Evolutionary conservation across 2,888 invertebrate genomes (phyloP).

Genomic region (Lordiphosa fenestrarum): DNA sequence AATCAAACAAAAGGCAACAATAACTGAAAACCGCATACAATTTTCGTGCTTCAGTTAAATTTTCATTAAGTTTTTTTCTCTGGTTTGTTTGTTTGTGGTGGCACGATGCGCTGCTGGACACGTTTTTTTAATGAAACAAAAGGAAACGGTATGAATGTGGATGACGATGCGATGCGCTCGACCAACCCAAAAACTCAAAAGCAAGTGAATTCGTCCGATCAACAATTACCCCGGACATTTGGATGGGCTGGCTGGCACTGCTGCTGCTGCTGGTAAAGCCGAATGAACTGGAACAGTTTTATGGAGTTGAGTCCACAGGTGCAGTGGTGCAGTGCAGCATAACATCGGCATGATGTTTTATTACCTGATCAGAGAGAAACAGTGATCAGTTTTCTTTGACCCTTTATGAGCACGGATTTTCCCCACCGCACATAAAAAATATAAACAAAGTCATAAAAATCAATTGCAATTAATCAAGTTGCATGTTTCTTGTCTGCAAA

Average conservation of each 20-base stretch:
- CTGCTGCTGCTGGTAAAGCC: slow-evolving; percentile 12
- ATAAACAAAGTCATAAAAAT: slow-evolving; percentile 56
- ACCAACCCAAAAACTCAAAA: slow-evolving; percentile 42
- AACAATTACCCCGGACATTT: slow-evolving; percentile 56
- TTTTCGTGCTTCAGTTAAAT: slow-evolving; percentile 71
- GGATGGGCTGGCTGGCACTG: slow-evolving; percentile 15
- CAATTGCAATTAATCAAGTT: slow-evolving; percentile 59
- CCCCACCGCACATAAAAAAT: background rate
- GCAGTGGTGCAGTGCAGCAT: slow-evolving; percentile 39
- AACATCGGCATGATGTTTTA: slow-evolving; percentile 15
- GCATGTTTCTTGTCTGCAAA: slow-evolving; percentile 7
- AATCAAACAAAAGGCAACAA: slow-evolving; percentile 53
- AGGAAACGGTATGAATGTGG: slow-evolving; percentile 34
- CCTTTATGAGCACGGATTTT: background rate
- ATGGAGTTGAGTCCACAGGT: slow-evolving; percentile 23
- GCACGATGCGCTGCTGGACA: slow-evolving; percentile 51
- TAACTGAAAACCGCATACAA: slow-evolving; percentile 55
- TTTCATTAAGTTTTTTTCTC: slow-evolving; percentile 58
- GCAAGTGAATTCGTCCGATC: slow-evolving; percentile 50
- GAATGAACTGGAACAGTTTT: slow-evolving; percentile 41
- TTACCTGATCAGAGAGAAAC: slow-evolving; percentile 30
- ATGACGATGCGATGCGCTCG: slow-evolving; percentile 46
- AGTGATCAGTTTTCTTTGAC: background rate
- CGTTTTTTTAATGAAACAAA: slow-evolving; percentile 49
- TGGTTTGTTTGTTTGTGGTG: slow-evolving; percentile 48